phyloP scores from a whole-genome alignment of 2,113 vertebrate species.

The Globicephala melas region DNA sequence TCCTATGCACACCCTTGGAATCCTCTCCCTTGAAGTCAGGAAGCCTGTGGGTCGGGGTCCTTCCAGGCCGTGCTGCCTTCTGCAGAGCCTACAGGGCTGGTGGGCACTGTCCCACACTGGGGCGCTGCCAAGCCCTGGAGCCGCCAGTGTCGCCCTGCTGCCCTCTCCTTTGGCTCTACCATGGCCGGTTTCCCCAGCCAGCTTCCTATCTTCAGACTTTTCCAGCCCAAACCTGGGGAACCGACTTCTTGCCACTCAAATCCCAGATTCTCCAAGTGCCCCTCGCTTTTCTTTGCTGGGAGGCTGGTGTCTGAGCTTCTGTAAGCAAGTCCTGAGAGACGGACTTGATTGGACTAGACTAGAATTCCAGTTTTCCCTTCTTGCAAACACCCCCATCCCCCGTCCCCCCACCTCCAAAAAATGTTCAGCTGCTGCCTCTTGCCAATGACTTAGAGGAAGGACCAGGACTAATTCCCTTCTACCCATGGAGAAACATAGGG shows the following conservation, averaged over 20 bases:
- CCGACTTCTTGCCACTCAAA: background rate
- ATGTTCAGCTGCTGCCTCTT: background rate
- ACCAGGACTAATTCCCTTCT: background rate
- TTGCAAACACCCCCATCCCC: background rate
- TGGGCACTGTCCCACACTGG: background rate
- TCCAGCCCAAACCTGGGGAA: background rate
- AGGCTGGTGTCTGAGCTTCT: background rate
- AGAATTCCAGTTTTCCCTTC: background rate
- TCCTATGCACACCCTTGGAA: too few species aligned
- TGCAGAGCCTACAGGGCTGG: fast-evolving
- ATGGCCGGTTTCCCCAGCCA: background rate
- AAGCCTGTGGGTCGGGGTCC: background rate
- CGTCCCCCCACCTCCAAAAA: background rate
- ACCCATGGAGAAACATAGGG: background rate
- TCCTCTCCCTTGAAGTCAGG: background rate
- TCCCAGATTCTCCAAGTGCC: background rate
- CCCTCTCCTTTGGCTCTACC: background rate
- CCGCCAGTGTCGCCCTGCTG: fast-evolving
- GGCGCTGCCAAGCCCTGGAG: fast-evolving
- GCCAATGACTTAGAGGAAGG: background rate
- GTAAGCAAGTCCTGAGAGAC: background rate
- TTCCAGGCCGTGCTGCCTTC: background rate
- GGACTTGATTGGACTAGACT: too few species aligned
- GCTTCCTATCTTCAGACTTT: background rate
- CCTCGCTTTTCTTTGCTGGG: background rate